Percentiles rank a stretch among this genome's conserved stretches.
These are phyloP conservation scores for Aspidoscelis tigris DNA, from an alignment of 2,113 vertebrate species.

Conservation along the genomic window DNA sequence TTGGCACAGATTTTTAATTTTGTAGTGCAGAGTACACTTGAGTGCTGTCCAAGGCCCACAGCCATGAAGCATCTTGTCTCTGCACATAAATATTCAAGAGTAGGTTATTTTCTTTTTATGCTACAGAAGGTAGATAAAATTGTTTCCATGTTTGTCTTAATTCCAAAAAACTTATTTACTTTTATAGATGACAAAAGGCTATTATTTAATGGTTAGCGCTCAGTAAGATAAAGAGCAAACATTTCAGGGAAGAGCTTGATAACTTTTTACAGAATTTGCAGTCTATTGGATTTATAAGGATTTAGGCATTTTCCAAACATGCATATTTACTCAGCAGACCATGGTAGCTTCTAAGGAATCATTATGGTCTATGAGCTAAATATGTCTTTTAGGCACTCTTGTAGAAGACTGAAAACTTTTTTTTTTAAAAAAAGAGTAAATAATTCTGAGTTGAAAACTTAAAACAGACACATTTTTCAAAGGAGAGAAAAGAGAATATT, in stretches of 20 bases:
- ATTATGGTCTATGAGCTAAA: conserved; percentile 41
- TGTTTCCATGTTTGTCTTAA: conserved; percentile 34
- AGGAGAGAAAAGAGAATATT: conserved; percentile 9
- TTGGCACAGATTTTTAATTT: conserved; percentile 20
- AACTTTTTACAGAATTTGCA: conserved; percentile 46
- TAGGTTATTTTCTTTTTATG: background rate
- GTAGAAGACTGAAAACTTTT: conserved; percentile 53
- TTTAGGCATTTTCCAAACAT: conserved; percentile 50
- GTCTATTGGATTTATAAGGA: conserved; percentile 39
- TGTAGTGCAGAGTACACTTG: background rate
- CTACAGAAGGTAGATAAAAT: background rate
- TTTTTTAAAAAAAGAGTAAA: conserved; percentile 56
- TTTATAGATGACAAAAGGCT: conserved; percentile 37
- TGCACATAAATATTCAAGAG: conserved; percentile 13
- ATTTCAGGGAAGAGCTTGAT: conserved; percentile 39
- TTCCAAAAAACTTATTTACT: conserved; percentile 25
- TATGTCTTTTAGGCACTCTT: conserved; percentile 40
- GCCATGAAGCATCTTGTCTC: background rate
- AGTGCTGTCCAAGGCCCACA: background rate
- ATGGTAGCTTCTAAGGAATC: conserved; percentile 37
- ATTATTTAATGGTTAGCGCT: background rate
- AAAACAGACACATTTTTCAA: conserved; percentile 11
- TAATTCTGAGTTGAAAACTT: conserved; percentile 28
- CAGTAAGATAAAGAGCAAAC: conserved; percentile 33
- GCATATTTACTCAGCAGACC: conserved; percentile 32